Conservation (phyloP, 1,140 invertebrate genomes). For the Macrotrachela quadricornifera region DNA sequence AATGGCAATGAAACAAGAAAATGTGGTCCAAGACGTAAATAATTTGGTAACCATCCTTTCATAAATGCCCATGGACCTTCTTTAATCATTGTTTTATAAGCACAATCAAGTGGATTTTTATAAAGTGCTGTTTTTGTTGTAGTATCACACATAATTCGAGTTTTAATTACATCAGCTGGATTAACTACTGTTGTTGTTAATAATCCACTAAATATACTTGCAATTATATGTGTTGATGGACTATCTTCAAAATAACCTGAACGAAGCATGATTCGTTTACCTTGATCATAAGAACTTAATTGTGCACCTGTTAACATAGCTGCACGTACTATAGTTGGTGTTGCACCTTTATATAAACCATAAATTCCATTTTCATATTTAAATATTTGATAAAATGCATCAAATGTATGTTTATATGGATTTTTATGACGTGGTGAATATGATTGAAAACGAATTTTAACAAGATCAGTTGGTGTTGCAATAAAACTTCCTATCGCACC, state of each 20-base stretch:
- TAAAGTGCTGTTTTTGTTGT: no score
- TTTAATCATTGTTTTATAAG: no score
- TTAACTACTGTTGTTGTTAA: slow-evolving; percentile 14
- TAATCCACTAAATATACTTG: slow-evolving; percentile 16
- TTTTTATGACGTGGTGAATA: not conserved
- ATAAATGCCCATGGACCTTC: no score
- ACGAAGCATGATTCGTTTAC: no score
- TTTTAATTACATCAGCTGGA: slow-evolving; percentile 17
- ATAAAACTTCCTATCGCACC: slow-evolving; percentile 17
- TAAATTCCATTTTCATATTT: slow-evolving; percentile 11
- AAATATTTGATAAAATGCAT: slow-evolving; percentile 14
- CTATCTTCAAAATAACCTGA: no score
- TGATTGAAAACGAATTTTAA: slow-evolving; percentile 17
- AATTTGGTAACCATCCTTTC: no score
- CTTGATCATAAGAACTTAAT: no score
- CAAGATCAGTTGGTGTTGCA: slow-evolving; percentile 18
- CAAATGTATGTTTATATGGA: slow-evolving; percentile 12
- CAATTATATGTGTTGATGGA: slow-evolving; percentile 14
- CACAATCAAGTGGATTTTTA: no score
- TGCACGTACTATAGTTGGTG: slow-evolving; percentile 15
- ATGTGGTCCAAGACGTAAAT: no score
- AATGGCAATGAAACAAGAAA: no score
- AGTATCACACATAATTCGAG: no score
- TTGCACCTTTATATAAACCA: slow-evolving; percentile 14
- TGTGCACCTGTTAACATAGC: not conserved